Evolutionary conservation across 2,113 vertebrate genomes (phyloP), one percentile per base, ranked within the genome.

Genomic region (Pelvicachromis taeniatus): DNA sequence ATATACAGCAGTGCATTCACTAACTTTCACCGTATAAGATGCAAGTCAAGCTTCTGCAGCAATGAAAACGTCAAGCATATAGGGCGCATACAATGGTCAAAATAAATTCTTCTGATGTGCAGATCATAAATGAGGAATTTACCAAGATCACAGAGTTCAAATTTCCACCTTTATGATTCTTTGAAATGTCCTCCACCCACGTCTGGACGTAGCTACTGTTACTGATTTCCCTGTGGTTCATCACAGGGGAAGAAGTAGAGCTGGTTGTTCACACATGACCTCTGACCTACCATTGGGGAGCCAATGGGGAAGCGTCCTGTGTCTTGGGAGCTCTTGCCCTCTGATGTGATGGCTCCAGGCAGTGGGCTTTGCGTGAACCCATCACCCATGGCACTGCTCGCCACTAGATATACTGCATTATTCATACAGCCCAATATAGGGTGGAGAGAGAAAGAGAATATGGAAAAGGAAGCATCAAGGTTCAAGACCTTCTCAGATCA

Each of bases 401-500:
- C 94, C 93, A 96, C 94, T 93, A 94, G 94, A 94, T 92, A 91
- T 86, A 83, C 83, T 94, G 89, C 95, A 96, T 96, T 95, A 96
- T 96, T 96, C 93, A 96, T 95, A 85, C 16, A 21, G 55, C 54
- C 80, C 26, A 56, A 80, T 87, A 84, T 79, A 77, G 90, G 87
- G 83, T 79, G 78, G 80, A 75, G 89, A 90, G 90, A 85, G 90
- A 85, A 86, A 89, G 84, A 89, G 92, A 92, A 94, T 92, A 94
- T 91, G 88, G 89, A 95, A 93, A 93, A 94, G 87, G 93, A 93
- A 93, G 93, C 88, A 84, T 83, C 85, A 90, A 89, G 92, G 94
- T 95, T 95, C 94, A 95, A 94, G 95, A 94, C 93, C 90, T 94
- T 92, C 95, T 96, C 93, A 95, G 94, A 95, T 96, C 95, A 96